These are phyloP conservation scores for Bergia puertoricense DNA, from an alignment of 92 coral and sea anemone species.

Conservation along the genomic window DNA sequence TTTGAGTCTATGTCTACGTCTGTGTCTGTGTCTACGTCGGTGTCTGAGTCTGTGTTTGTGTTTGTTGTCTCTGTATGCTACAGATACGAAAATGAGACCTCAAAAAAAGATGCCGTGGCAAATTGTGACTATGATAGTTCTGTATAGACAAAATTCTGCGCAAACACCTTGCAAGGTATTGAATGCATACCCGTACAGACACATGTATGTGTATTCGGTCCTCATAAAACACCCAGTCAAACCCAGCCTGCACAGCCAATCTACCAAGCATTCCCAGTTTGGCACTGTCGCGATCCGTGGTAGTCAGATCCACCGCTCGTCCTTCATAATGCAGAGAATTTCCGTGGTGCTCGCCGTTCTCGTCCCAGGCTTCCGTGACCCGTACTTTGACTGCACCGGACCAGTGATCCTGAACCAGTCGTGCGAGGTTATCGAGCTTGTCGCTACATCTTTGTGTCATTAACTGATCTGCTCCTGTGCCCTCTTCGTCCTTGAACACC, in stretches of 20 bases:
- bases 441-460: constrained; percentile 71
- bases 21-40: too few species aligned
- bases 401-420: constrained; percentile 74
- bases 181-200: constrained; percentile 82
- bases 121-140: too few species aligned
- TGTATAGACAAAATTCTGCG: too few species aligned
- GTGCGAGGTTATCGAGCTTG: constrained; percentile 66
- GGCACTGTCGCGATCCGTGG: constrained; percentile 66
- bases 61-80: too few species aligned
- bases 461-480: constrained; percentile 19
- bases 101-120: too few species aligned
- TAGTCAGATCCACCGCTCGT: constrained; percentile 86
- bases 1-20: too few species aligned
- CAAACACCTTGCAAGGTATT: too few species aligned
- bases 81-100: too few species aligned
- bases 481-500: constrained; percentile 79
- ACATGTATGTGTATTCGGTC: constrained; percentile 68
- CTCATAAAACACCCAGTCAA: constrained; percentile 87
- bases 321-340: constrained; percentile 91
- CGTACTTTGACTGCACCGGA: constrained; percentile 65
- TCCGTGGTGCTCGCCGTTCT: constrained; percentile 51
- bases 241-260: constrained; percentile 83
- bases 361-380: constrained; percentile 92
- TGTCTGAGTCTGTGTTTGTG: too few species aligned
- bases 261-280: constrained; percentile 79